Percentiles rank a stretch among this genome's conserved stretches.
phyloP scores from a whole-genome alignment of 2,113 vertebrate genomes.

The Phaethon lepturus region DNA sequence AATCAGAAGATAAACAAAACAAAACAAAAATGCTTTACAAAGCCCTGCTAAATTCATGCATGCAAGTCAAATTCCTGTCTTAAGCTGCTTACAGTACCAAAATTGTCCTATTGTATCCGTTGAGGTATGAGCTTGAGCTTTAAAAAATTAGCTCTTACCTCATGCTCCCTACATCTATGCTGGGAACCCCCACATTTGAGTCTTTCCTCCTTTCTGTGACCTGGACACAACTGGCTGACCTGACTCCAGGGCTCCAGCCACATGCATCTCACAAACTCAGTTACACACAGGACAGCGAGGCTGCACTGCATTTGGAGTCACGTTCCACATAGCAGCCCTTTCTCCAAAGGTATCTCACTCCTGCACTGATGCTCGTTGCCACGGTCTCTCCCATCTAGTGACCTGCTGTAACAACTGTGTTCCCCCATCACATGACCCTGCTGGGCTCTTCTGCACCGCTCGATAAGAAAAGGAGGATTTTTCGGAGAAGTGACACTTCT shows the following conservation, averaged over 20 bases:
- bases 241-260: neutral
- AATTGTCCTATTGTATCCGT: neutral
- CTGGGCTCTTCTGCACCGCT: neutral
- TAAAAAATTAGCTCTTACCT: neutral
- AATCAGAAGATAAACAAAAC: neutral
- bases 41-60: neutral
- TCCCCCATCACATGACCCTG: neutral
- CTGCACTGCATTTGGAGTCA: neutral
- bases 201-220: neutral
- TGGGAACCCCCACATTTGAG: neutral
- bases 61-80: neutral
- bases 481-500: neutral
- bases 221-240: neutral
- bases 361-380: neutral
- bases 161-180: rapidly evolving
- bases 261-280: neutral
- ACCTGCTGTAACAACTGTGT: neutral
- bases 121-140: neutral
- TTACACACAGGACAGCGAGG: neutral
- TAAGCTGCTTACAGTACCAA: neutral
- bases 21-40: neutral
- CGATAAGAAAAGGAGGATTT: neutral
- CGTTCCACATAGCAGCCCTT: rapidly evolving
- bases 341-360: neutral
- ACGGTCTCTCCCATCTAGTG: neutral